Base-by-base conservation (phyloP, 2,113 vertebrate species). In the Platycercus adscitus region DNA sequence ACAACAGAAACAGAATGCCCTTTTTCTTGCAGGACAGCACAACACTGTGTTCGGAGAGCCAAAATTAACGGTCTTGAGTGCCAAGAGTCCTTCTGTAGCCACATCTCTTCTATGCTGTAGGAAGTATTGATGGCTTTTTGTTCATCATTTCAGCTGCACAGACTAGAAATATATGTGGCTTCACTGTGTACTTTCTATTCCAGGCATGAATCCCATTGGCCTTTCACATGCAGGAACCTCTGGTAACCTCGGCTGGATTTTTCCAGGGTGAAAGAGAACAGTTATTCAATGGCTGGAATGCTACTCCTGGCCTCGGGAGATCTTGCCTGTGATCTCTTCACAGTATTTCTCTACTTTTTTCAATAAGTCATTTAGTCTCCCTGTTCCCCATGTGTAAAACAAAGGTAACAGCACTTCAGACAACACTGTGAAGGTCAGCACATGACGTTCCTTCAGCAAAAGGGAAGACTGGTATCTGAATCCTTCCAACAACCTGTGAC, bases 91-190 rank as follows among this genome's bases (percentile, higher is more conserved):
- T 93, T 92, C 73, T 89, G 64, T 44, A 92, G 50, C 53, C 83
- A 35, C 81, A 82, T 95, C 58, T 84, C 65, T 88, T 93, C 80
- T 94, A 2, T 86, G 60, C 53, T 0, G 23, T 77, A 89, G 75
- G 66, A 91, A 94, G 79, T 66, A 91, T 73, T 89, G 84, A 85
- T 91, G 81, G 66, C 58, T 91, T 94, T 95, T 92, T 93, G 55
- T 91, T 89, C 88, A 63, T 63, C 78, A 91, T 94, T 93, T 95
- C 93, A 94, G 84, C 78, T 77, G 66, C 81, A 58, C 14, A 77
- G 63, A 47, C 6, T 9, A 91, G 89, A 82, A 89, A 91, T 88
- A 28, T 69, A 58, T 58, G 61, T 91, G 81, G 61, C 47, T 89
- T 87, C 75, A 56, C 31, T 53, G 29, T 61, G 52, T 52, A 9